phyloP scores from a whole-genome alignment of 2,113 vertebrate genomes.

The Pyrgilauda ruficollis region DNA sequence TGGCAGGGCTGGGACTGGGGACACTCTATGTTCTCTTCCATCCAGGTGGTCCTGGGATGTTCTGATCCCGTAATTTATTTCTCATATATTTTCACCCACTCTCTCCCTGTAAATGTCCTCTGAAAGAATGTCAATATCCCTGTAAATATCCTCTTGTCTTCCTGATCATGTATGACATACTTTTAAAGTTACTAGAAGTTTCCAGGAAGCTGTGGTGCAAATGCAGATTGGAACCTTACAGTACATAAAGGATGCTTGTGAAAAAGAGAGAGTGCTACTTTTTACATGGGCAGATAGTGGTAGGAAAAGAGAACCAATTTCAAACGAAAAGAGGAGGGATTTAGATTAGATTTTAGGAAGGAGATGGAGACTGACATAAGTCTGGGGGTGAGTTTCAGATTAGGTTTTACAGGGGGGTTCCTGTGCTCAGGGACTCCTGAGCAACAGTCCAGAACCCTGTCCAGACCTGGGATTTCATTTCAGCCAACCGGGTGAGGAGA shows the following conservation, averaged over 20 bases:
- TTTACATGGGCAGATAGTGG: not conserved
- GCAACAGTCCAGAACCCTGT: not conserved
- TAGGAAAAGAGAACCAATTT: not conserved
- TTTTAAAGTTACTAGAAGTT: not conserved
- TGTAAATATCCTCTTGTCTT: not conserved
- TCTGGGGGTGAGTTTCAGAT: not conserved
- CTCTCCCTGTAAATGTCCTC: not conserved
- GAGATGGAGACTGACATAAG: too few relatives aligned
- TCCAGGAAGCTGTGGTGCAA: not conserved
- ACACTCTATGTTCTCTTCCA: accelerated
- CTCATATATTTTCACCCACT: not conserved
- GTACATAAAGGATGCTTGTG: not conserved
- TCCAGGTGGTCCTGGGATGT: not conserved
- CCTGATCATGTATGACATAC: accelerated
- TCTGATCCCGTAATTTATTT: not conserved
- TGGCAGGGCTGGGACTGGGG: not conserved
- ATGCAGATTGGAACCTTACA: not conserved
- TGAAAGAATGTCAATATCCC: not conserved
- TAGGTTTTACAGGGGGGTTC: not conserved
- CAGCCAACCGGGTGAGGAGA: not conserved
- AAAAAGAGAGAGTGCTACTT: not conserved
- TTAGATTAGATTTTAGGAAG: not conserved
- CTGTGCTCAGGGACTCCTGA: not conserved
- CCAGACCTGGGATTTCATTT: not conserved
- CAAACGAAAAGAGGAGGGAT: not conserved